phyloP scores from a whole-genome alignment of 2,888 invertebrate species.

The Trichopria drosophilae region DNA sequence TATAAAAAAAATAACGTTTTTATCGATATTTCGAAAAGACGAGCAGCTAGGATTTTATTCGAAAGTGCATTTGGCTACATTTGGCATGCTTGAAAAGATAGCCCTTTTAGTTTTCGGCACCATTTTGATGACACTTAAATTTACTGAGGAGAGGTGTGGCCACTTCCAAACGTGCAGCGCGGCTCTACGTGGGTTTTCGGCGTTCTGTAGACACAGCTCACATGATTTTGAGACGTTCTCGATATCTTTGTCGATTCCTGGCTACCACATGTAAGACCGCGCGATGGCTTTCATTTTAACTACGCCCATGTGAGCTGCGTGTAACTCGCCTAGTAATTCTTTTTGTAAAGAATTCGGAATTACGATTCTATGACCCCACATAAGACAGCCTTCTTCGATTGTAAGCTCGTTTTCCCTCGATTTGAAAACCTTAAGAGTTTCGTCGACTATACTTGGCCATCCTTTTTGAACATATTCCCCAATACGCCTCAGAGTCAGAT shows the following conservation, averaged over 20 bases:
- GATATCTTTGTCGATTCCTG: not conserved
- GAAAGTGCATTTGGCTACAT: no score
- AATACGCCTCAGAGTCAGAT: not conserved
- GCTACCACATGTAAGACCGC: constrained; percentile 3
- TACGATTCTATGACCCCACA: constrained; percentile 4
- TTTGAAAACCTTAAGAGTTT: not conserved
- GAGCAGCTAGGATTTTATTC: no score
- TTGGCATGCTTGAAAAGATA: no score
- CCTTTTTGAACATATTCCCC: not conserved
- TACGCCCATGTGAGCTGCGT: constrained; percentile 23
- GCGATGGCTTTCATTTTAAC: constrained; percentile 21
- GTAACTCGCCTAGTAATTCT: constrained; percentile 28
- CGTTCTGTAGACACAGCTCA: constrained; percentile 11
- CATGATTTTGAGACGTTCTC: not conserved
- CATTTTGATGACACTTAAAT: no score
- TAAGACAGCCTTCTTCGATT: constrained; percentile 6
- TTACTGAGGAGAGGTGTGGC: no score
- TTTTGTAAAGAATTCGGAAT: not conserved
- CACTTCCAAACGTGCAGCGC: constrained; percentile 25
- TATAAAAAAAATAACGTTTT: no score
- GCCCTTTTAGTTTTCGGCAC: no score
- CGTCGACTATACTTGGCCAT: constrained; percentile 4
- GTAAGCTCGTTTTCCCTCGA: constrained; percentile 2
- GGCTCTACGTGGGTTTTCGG: constrained; percentile 24
- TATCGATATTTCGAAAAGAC: no score